Evolutionary conservation across 2,113 vertebrate genomes (phyloP).

Genomic region (Chiloscyllium plagiosum): DNA sequence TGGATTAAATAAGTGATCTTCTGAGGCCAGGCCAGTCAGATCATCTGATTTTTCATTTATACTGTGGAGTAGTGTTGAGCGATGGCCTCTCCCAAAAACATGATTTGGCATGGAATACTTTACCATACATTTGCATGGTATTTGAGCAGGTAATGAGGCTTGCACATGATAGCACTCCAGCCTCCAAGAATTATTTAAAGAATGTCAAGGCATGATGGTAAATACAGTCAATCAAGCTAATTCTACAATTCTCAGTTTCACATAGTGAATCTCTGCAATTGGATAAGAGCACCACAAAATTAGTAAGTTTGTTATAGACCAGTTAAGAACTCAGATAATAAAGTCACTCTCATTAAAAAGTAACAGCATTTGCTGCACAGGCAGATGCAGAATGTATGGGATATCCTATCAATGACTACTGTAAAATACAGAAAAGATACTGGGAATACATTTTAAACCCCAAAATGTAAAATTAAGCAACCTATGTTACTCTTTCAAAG

Average conservation of each 20-base stretch:
- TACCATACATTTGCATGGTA: neutral
- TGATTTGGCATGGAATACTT: neutral
- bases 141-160: slow-evolving; percentile 16
- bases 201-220: neutral
- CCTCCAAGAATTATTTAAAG: neutral
- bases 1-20: neutral
- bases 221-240: neutral
- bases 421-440: too few species aligned
- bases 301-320: neutral
- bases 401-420: neutral
- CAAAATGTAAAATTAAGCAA: neutral
- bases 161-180: neutral
- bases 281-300: neutral
- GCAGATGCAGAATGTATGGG: too few species aligned
- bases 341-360: neutral
- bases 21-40: neutral
- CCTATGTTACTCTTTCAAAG: too few species aligned
- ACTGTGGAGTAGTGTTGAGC: neutral
- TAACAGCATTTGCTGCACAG: neutral
- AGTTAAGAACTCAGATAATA: neutral
- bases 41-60: neutral
- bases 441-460: neutral
- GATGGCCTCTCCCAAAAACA: neutral
- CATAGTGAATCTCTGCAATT: neutral
- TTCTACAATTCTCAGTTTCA: neutral